phyloP scores from a whole-genome alignment of 2,113 vertebrate genomes.

The Thymallus thymallus region DNA sequence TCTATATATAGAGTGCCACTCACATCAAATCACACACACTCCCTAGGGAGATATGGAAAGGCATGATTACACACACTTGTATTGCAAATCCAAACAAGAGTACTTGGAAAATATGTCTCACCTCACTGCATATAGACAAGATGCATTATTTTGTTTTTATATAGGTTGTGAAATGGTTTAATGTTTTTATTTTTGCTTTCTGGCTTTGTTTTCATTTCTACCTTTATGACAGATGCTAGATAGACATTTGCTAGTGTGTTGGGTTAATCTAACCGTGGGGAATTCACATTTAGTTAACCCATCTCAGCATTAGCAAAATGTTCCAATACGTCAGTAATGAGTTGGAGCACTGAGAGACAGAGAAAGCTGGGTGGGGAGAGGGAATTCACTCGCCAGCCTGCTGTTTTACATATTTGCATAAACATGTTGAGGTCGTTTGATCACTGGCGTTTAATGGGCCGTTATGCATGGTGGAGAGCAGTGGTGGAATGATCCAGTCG shows the following conservation, averaged over 20 bases:
- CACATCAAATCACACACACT: too few relatives aligned
- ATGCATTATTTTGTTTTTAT: too few relatives aligned
- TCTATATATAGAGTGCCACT: too few relatives aligned
- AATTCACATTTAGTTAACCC: constrained; percentile 55
- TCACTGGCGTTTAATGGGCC: constrained; percentile 39
- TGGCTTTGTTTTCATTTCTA: background rate
- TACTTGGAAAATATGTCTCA: too few relatives aligned
- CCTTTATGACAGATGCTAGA: background rate
- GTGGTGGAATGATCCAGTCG: constrained; percentile 12
- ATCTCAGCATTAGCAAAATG: constrained; percentile 49
- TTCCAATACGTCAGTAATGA: constrained; percentile 48
- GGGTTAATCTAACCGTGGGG: constrained; percentile 26
- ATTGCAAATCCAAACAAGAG: too few relatives aligned
- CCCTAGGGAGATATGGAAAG: too few relatives aligned
- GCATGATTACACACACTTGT: too few relatives aligned
- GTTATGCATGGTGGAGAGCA: constrained; percentile 35
- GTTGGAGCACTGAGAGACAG: constrained; percentile 14
- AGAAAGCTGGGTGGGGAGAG: constrained; percentile 1
- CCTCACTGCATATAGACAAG: too few relatives aligned
- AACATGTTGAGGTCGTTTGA: constrained; percentile 16
- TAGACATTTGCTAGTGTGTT: background rate
- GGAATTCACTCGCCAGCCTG: background rate
- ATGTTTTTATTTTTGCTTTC: background rate
- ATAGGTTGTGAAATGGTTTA: background rate
- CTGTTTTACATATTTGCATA: constrained; percentile 22